Evolutionary conservation across 2,888 invertebrate genomes (phyloP), one percentile per base, ranked within the genome.

Genomic region (Caenorhabditis sp.): DNA sequence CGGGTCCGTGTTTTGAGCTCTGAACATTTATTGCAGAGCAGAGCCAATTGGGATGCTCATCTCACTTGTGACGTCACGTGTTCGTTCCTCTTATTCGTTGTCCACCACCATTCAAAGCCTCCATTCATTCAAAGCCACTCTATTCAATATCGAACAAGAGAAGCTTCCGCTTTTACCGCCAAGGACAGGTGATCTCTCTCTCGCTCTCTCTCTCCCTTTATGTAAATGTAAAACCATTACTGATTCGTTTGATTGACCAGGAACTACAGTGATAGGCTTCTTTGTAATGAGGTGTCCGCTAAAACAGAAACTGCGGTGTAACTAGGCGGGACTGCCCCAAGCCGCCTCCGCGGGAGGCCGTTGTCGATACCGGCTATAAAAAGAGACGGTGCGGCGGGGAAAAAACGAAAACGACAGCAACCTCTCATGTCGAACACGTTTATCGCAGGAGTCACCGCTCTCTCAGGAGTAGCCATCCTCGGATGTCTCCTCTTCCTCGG

Each of bases 391-490:
- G 52, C 41, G 35, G 24, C n/a, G 15, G 46, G 22, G 45, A 37
- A 37, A n/a, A 22, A 8, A n/a, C n/a, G n/a, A n/a, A n/a, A n/a
- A n/a, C n/a, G n/a, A n/a, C n/a, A n/a, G n/a, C n/a, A n/a, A n/a
- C n/a, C 8, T 26, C 26, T n/a, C 58, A 68, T 68, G 68, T 68
- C 68, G 68, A 68, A 68, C 59, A 68, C 68, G 50, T 56, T 81
- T 27, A 73, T 81, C 26, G 77, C 72, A 27, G 62, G 70, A 61
- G 78, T 77, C 46, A 74, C 71, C 50, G 39, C 71, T 15, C 20
- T 79, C 4, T 73, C 76, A 13, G 81, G 78, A 15, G 65, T 74
- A 17, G 78, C 78, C 32, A 81, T 81, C 58, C 30, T 79, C 20
- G 76, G 73, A 32, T 78, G 78, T 41, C 62, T 81, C 7, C 27